phyloP scores from a whole-genome alignment of 1,140 invertebrate genomes.

The Aphelinus certus region DNA sequence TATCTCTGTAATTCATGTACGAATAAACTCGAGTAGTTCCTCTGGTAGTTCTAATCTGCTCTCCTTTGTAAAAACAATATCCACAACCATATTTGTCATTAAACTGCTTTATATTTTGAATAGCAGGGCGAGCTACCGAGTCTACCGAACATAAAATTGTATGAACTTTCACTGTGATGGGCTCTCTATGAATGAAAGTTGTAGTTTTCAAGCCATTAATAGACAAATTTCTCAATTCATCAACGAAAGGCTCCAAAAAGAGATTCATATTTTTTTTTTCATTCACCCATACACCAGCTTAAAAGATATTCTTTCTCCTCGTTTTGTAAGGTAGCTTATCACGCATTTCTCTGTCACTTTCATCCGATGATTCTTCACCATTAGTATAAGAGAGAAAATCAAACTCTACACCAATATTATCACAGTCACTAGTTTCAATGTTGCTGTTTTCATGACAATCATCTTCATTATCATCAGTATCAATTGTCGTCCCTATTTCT shows the following conservation, averaged over 20 bases:
- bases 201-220: background rate
- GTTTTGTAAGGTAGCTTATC: conserved; percentile 25
- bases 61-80: background rate
- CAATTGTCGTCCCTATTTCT: too few relatives aligned
- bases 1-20: background rate
- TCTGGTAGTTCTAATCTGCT: background rate
- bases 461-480: too few relatives aligned
- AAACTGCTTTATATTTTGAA: conserved; percentile 15
- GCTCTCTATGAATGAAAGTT: background rate
- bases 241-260: background rate
- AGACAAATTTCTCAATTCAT: conserved; percentile 12
- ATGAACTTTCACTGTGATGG: conserved; percentile 20
- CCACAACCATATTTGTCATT: conserved; percentile 11
- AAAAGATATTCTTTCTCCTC: conserved; percentile 40
- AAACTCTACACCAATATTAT: too few relatives aligned
- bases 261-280: conserved; percentile 3
- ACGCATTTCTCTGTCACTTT: too few relatives aligned
- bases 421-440: too few relatives aligned
- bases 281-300: conserved; percentile 38
- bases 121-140: background rate
- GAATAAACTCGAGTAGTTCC: background rate
- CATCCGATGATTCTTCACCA: too few relatives aligned
- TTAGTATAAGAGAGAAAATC: too few relatives aligned
- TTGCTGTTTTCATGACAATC: too few relatives aligned
- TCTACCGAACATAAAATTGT: conserved; percentile 6